phyloP scores from a whole-genome alignment of 2,888 invertebrate species.

The Ormyrus rosae region DNA sequence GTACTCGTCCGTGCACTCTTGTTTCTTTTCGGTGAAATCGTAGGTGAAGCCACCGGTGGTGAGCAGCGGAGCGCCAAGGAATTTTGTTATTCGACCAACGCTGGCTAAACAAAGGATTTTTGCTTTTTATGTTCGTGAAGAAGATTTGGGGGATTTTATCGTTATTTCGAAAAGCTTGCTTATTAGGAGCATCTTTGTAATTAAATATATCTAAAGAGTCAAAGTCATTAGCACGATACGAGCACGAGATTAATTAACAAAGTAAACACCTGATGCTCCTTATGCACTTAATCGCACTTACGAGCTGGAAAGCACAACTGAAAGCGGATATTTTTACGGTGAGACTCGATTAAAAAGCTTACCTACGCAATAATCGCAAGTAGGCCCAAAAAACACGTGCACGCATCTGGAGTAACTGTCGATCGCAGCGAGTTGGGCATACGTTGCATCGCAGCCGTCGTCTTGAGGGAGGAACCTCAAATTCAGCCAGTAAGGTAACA shows the following conservation, averaged over 20 bases:
- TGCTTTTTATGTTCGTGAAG: too few relatives aligned
- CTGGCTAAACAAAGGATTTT: constrained; percentile 79
- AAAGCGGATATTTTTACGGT: too few relatives aligned
- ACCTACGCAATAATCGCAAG: constrained; percentile 76
- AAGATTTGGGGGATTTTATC: too few relatives aligned
- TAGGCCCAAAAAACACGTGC: constrained; percentile 88
- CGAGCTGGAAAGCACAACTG: too few relatives aligned
- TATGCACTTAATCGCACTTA: too few relatives aligned
- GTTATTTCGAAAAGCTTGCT: too few relatives aligned
- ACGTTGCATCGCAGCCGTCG: constrained; percentile 85
- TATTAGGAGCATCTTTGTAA: too few relatives aligned
- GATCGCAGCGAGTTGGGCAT: constrained; percentile 84
- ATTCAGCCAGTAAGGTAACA: constrained; percentile 80
- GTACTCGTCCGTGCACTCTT: constrained; percentile 84
- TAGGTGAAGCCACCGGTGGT: constrained; percentile 89
- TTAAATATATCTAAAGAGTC: too few relatives aligned
- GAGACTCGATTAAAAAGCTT: too few relatives aligned
- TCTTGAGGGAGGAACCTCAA: constrained; percentile 82
- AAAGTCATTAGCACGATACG: too few relatives aligned
- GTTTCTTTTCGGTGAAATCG: constrained; percentile 86
- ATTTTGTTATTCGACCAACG: constrained; percentile 87
- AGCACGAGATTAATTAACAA: too few relatives aligned
- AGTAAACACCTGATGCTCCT: too few relatives aligned
- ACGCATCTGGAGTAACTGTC: constrained; percentile 85
- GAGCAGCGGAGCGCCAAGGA: constrained; percentile 85